Evolutionary conservation across 2,888 invertebrate species (phyloP), one percentile per base, ranked within the genome.

Genomic region (Scaptomyza reducta): DNA sequence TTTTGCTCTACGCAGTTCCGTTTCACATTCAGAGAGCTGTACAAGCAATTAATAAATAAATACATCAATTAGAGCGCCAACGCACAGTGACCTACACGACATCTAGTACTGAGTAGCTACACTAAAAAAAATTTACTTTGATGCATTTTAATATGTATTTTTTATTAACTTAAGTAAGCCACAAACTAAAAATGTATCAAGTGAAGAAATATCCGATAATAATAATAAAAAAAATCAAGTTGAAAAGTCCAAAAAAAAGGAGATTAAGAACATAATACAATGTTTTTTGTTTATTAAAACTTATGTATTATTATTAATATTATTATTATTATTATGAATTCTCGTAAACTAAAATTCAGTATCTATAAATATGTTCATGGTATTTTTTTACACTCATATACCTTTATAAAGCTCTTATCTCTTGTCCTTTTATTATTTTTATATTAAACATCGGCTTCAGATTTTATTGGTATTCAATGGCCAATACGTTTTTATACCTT

Each of bases 61-160:
- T 71, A 81, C 84, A 82, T 87, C 87, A 84, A 82, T 84, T 87
- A 69, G 70, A 70, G 85, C 87, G 82, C 87, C 85, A 82, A 82
- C 82, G 82, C 82, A 72, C 62, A 78, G 81, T 87, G 81, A 86
- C 81, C 81, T 81, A 86, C 84, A 80, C 74, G 76, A 67, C 49
- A 42, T 45, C 41, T 29, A 50, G 63, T 58, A 45, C 44, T 40
- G 40, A 69, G 44, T 22, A 49, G 13, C 42, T 45, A 55, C 70
- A 62, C 56, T 42, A 27, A 41, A 49, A 71, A 38, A 7, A 1
- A n/a, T 33, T 1, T n/a, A 11, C 7, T 35, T 1, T n/a, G 13
- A 35, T 13, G 31, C 11, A 3, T 6, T 35, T 13, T 31, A 31
- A 27, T 27, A 5, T 6, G 27, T 6, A 22, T 22, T 22, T 22